phyloP scores from a whole-genome alignment of 2,888 invertebrate species.

The Pyrochroa serraticornis region DNA sequence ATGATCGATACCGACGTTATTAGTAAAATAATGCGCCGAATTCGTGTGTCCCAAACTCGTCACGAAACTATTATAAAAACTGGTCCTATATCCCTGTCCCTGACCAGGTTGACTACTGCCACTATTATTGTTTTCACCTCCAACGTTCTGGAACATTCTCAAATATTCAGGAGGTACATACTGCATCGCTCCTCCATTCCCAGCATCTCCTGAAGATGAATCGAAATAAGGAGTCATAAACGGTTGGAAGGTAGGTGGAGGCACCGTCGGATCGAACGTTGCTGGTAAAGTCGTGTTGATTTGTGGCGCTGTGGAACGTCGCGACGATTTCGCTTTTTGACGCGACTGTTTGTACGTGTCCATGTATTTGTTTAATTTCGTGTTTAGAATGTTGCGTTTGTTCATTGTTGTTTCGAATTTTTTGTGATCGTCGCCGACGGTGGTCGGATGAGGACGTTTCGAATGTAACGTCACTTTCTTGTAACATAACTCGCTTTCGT shows the following conservation, averaged over 20 bases:
- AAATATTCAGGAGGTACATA: background rate
- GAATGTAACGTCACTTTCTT: constrained; percentile 44
- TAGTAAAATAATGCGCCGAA: constrained; percentile 17
- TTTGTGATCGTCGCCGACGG: constrained; percentile 44
- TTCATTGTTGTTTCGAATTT: constrained; percentile 55
- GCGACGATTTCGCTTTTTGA: constrained; percentile 2
- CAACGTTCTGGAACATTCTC: constrained; percentile 15
- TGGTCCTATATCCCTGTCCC: constrained; percentile 2
- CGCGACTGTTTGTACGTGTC: constrained; percentile 21
- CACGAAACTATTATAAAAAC: constrained; percentile 21
- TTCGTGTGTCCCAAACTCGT: constrained; percentile 13
- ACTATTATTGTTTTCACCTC: constrained; percentile 19
- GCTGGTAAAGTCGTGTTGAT: constrained; percentile 8
- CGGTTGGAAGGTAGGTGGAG: constrained; percentile 31
- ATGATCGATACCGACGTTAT: constrained; percentile 1
- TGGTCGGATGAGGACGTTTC: constrained; percentile 42
- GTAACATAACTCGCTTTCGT: constrained; percentile 73
- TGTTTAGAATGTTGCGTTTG: constrained; percentile 51
- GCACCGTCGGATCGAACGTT: constrained; percentile 20
- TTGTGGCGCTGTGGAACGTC: background rate
- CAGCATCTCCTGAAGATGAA: background rate
- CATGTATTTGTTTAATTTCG: constrained; percentile 27
- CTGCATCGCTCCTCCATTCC: background rate
- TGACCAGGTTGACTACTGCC: background rate
- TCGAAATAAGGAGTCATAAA: constrained; percentile 16